Conservation (phyloP, 2,113 vertebrate species). For the Chaetodon trifascialis region DNA sequence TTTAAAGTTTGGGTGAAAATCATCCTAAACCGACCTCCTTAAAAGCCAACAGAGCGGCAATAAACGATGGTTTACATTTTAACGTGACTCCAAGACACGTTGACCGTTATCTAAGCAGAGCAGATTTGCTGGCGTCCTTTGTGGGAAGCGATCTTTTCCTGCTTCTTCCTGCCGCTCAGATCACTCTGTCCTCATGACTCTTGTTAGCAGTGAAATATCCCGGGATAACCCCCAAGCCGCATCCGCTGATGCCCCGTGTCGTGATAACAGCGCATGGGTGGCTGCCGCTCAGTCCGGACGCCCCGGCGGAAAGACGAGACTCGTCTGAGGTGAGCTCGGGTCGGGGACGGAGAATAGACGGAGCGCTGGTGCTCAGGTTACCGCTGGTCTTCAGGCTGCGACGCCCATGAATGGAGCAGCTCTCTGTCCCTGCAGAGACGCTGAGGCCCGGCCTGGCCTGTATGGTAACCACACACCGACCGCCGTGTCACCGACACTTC, state of each 20-base stretch:
- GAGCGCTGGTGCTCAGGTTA: slow-evolving; percentile 63
- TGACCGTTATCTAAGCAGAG: not conserved
- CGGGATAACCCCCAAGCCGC: slow-evolving; percentile 32
- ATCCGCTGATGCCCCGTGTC: slow-evolving; percentile 18
- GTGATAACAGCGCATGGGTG: slow-evolving; percentile 16
- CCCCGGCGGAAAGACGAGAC: slow-evolving; percentile 58
- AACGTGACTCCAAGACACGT: not conserved
- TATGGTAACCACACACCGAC: slow-evolving; percentile 73
- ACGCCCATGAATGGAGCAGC: slow-evolving; percentile 58
- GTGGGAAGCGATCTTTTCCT: not conserved
- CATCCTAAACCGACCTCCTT: not conserved
- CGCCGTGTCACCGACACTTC: slow-evolving; percentile 75
- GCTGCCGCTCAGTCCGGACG: slow-evolving; percentile 44
- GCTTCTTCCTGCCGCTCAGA: slow-evolving; percentile 22
- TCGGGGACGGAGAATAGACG: slow-evolving; percentile 31
- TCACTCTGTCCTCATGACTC: not conserved
- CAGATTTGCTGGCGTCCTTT: not conserved
- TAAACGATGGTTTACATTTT: not conserved
- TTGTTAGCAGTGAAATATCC: slow-evolving; percentile 30
- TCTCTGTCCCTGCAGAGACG: slow-evolving; percentile 29
- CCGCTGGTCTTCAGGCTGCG: slow-evolving; percentile 59
- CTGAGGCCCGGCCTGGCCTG: slow-evolving; percentile 44
- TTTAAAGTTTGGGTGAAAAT: not conserved
- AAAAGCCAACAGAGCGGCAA: not conserved
- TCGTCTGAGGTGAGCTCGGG: slow-evolving; percentile 38